Evolutionary conservation across 2,113 vertebrate species (phyloP), one percentile per base, ranked within the genome.

Genomic region (Syrrhaptes paradoxus): DNA sequence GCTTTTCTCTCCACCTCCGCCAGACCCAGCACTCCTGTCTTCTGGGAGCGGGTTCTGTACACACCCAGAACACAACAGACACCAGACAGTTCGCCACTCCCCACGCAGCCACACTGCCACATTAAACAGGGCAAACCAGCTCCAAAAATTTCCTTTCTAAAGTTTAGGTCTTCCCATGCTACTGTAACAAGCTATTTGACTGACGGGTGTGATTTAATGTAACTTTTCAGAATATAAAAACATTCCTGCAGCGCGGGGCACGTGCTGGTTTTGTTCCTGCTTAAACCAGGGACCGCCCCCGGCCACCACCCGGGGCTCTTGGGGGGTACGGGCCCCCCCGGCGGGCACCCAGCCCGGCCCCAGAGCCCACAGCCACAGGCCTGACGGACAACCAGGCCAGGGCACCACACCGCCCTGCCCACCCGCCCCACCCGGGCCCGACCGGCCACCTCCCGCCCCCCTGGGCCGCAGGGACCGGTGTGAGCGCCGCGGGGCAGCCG

Each of bases 161-260:
- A 77, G 52, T 3, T 1, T 0, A 5, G 7, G 2, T 19, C 2
- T 57, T 68, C 41, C 19, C 0, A 1, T 3, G 16, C 58, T 55
- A 9, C 48, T n/a, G 12, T 17, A 55, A 28, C 34, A 58, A 43
- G 13, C 13, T 62, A 13, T 9, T 12, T 14, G 11, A 21, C 8
- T 7, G 5, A 3, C 0, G 16, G 78, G 6, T 0, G 28, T 2
- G 28, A 26, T 24, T 70, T 25, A 28, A 10, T 0, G 2, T 2
- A 24, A 21, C 24, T 8, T 55, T 38, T 7, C 49, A 22, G 24
- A 31, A 8, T 1, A 26, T 0, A 13, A 32, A 17, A 13, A 26
- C 55, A 7, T 1, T 13, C 25, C 49, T 25, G 49, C 13, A 32
- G 17, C 2, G 4, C 68, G 13, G 26, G 22, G 24, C 45, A 31